A percentile compares a stretch with the other conserved stretches of the same genome.
Evolutionary conservation across 1,140 invertebrate genomes (phyloP).

Genomic region (Carcinoscorpius rotundicauda): DNA sequence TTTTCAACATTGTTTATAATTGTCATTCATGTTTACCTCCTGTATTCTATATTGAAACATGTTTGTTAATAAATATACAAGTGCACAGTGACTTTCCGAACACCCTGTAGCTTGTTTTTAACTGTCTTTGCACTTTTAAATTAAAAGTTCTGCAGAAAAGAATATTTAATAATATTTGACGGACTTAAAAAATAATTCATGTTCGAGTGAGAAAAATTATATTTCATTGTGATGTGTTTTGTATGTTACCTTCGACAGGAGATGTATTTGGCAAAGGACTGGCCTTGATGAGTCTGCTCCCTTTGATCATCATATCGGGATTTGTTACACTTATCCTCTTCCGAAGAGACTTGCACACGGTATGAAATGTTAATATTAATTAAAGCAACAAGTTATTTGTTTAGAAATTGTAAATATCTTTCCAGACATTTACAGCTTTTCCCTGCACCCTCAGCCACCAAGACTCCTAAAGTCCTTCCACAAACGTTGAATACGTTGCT

Average conservation of each 20-base stretch:
- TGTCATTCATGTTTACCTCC: too few species aligned
- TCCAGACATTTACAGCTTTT: conserved; percentile 11
- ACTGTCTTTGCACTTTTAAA: too few species aligned
- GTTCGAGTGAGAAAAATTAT: too few species aligned
- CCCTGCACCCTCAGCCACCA: conserved; percentile 10
- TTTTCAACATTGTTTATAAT: too few species aligned
- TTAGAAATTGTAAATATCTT: conserved; percentile 7
- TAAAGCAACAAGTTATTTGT: neutral
- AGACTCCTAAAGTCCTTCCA: conserved; percentile 10
- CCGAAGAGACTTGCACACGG: conserved; percentile 79
- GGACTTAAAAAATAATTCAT: too few species aligned
- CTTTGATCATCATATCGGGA: conserved; percentile 64
- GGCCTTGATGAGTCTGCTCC: conserved; percentile 65
- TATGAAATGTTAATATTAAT: conserved; percentile 36
- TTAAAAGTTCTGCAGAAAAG: too few species aligned
- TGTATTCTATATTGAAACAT: too few species aligned
- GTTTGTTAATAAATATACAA: too few species aligned
- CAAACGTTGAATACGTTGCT: conserved; percentile 4
- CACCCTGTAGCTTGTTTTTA: too few species aligned
- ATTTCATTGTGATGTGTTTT: too few species aligned
- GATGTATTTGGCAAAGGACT: conserved; percentile 63
- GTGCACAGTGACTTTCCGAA: too few species aligned
- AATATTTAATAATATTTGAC: too few species aligned
- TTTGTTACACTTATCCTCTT: conserved; percentile 76
- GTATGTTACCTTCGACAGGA: conserved; percentile 44